Percentiles rank a stretch among this genome's conserved stretches.
phyloP scores from a whole-genome alignment of 1,140 invertebrate genomes.

The Magallana ariakensis region DNA sequence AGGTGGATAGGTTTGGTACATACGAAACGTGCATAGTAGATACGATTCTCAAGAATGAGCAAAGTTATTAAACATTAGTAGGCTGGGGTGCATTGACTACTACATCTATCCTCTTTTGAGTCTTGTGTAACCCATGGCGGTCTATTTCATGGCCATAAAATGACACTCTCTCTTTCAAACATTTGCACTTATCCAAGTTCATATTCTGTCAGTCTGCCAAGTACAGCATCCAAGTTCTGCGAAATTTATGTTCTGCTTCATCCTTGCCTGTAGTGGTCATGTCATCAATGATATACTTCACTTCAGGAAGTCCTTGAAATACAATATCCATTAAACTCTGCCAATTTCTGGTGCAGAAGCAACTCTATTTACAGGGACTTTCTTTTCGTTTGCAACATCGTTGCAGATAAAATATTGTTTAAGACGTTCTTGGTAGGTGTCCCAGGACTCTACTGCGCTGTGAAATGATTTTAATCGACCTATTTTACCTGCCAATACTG shows the following conservation, averaged over 20 bases:
- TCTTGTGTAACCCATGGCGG: conserved; percentile 65
- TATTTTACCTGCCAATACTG: too few species aligned
- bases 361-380: too few species aligned
- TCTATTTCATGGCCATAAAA: conserved; percentile 72
- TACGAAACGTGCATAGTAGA: conserved; percentile 53
- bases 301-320: conserved; percentile 65
- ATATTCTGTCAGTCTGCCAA: neutral
- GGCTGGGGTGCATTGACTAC: conserved; percentile 65
- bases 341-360: too few species aligned
- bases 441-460: neutral
- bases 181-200: conserved; percentile 37
- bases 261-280: too few species aligned
- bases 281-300: too few species aligned
- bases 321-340: too few species aligned
- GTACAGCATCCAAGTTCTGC: neutral
- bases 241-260: conserved; percentile 27
- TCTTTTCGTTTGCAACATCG: neutral
- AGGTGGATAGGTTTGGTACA: conserved; percentile 51
- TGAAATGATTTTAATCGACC: too few species aligned
- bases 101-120: conserved; percentile 67
- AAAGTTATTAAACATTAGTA: conserved; percentile 65
- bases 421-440: conserved; percentile 42
- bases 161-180: conserved; percentile 17
- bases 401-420: conserved; percentile 49
- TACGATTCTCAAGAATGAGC: conserved; percentile 50